Conservation (phyloP, 1,140 invertebrate species). For the Eriocheir sinensis region DNA sequence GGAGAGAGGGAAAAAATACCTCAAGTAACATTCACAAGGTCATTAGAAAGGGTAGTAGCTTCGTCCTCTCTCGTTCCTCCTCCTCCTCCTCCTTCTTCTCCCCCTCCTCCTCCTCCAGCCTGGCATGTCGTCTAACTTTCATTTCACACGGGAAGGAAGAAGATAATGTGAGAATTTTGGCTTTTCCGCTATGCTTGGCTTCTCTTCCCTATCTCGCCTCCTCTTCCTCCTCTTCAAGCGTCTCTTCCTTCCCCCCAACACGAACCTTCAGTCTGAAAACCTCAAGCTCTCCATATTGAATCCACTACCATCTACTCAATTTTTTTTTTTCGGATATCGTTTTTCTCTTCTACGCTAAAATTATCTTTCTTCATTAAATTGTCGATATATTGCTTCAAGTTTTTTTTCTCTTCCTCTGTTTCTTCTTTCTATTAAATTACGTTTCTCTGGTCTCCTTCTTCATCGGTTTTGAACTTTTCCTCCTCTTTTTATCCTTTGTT, state of each 20-base stretch:
- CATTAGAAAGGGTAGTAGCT: not conserved
- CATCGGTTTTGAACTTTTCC: no score
- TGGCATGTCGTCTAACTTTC: constrained; percentile 37
- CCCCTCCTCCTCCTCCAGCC: not conserved
- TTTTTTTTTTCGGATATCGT: no score
- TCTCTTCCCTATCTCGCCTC: not conserved
- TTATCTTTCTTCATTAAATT: no score
- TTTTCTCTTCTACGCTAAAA: not conserved
- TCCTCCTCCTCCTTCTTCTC: not conserved
- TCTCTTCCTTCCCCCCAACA: not conserved
- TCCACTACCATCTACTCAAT: no score
- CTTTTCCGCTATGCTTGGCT: not conserved
- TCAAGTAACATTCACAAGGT: not conserved
- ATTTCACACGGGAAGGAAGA: constrained; percentile 30
- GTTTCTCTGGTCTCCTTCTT: no score
- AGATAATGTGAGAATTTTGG: not conserved
- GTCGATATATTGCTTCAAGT: no score
- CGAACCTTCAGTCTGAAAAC: not conserved
- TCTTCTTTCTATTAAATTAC: no score
- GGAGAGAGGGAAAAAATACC: not conserved
- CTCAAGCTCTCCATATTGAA: no score
- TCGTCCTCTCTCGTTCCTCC: not conserved
- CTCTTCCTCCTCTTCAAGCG: not conserved
- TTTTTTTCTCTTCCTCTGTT: no score
- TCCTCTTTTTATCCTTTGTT: no score